Base-by-base conservation (phyloP, 1,140 invertebrate species). In the Limonius californicus region DNA sequence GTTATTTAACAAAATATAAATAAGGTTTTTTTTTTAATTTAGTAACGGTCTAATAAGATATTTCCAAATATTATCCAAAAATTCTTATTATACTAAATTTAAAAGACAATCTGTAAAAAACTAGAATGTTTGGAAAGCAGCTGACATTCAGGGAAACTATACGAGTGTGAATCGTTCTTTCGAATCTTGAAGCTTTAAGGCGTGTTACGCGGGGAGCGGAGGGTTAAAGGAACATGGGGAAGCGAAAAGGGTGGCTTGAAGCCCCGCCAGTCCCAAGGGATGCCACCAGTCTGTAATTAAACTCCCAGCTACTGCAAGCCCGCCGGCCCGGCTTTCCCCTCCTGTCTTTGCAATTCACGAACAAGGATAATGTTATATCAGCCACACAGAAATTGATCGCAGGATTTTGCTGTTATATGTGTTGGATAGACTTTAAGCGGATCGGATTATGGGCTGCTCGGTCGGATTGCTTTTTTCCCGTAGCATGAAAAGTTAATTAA, bases 251-350 rank as follows among this genome's bases (percentile, higher is more conserved):
- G 67, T 70, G 67, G 69, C 59, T 70, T 61, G 69, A 68, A 70
- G 69, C 69, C 66, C 69, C 67, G 57, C 61, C 67, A 64, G 60
- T 68, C 69, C 66, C 69, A 45, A 61, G 69, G 69, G 67, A 70
- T 65, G 69, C 69, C 54, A 70, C 69, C 57, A 70, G 69, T 68
- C 69, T 70, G 69, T 70, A 70, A 70, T 70, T 70, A 70, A 70
- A 70, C 69, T 67, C 69, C 67, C 64, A 64, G 61, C 67, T 64
- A 66, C 62, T 64, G 64, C 45, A 59, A 63, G 60, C 62, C 62
- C 45, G 47, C 21, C 54, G 53, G 45, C 63, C 62, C 68, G 59
- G 58, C 61, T 62, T 63, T 66, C 68, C 66, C 63, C 61, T 62
- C 56, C 50, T 59, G 59, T 62, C 62, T 64, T 62, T 57, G 14